phyloP scores from a whole-genome alignment of 1,140 invertebrate genomes.

The Halotydeus destructor region DNA sequence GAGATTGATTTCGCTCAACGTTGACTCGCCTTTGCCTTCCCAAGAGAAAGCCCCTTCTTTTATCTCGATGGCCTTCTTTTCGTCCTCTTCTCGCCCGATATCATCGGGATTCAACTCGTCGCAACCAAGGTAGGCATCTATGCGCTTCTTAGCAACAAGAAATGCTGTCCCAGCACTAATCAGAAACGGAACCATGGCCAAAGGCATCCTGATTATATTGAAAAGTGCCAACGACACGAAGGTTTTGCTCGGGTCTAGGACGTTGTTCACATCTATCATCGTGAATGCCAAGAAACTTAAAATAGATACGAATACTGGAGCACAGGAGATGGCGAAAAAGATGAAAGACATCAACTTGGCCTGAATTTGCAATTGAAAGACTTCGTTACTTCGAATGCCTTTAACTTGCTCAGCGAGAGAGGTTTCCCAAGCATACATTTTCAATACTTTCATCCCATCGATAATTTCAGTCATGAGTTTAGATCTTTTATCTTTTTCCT shows the following conservation, averaged over 20 bases:
- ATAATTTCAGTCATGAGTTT: constrained; percentile 28
- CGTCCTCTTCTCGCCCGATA: constrained; percentile 18
- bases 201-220: constrained; percentile 31
- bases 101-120: constrained; percentile 15
- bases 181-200: too few relatives aligned
- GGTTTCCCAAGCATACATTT: constrained; percentile 55
- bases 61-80: constrained; percentile 22
- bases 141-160: too few relatives aligned
- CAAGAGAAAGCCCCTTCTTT: constrained; percentile 30
- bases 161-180: too few relatives aligned
- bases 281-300: constrained; percentile 5
- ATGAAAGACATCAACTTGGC: too few relatives aligned
- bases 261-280: constrained; percentile 13
- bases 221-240: constrained; percentile 33
- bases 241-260: constrained; percentile 29
- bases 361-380: too few relatives aligned
- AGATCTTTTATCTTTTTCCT: constrained; percentile 25
- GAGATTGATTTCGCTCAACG: constrained; percentile 18
- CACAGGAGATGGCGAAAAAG: too few relatives aligned
- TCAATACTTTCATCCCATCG: constrained; percentile 47
- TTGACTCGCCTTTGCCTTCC: constrained; percentile 9
- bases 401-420: constrained; percentile 12
- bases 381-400: constrained; percentile 4
- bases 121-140: constrained; percentile 47
- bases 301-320: constrained; percentile 6